phyloP scores from a whole-genome alignment of 2,888 invertebrate species.

The Heliconius sara region DNA sequence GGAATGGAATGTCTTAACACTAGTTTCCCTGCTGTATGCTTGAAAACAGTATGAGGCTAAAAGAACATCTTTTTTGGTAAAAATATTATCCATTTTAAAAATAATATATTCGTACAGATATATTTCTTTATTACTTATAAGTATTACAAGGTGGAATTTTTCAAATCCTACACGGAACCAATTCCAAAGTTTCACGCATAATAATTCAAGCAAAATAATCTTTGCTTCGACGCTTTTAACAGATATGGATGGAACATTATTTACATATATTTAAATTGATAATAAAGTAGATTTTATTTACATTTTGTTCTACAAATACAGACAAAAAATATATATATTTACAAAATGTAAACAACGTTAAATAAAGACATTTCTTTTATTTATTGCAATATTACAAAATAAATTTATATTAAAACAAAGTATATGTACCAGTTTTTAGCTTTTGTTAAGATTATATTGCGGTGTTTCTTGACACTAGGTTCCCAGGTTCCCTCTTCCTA shows the following conservation, averaged over 20 bases:
- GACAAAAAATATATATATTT: neutral
- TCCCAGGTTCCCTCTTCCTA: neutral
- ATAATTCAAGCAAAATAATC: slow-evolving; percentile 63
- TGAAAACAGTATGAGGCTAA: too few species aligned
- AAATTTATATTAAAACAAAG: too few species aligned
- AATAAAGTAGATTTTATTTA: slow-evolving; percentile 47
- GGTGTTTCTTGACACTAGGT: too few species aligned
- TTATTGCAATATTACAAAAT: too few species aligned
- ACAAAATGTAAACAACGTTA: neutral
- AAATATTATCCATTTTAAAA: too few species aligned
- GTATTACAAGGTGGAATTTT: slow-evolving; percentile 3
- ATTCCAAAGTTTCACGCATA: slow-evolving; percentile 56
- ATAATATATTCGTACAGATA: too few species aligned
- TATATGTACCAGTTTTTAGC: too few species aligned
- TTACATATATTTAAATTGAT: slow-evolving; percentile 55
- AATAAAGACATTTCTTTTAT: neutral
- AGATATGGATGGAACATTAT: slow-evolving; percentile 58
- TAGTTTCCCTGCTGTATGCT: too few species aligned
- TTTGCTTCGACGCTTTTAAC: slow-evolving; percentile 52
- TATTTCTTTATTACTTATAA: neutral
- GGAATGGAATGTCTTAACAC: too few species aligned
- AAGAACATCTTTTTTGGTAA: too few species aligned
- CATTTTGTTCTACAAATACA: slow-evolving; percentile 46
- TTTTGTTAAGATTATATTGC: too few species aligned
- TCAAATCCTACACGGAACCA: neutral